Evolutionary conservation across 2,888 invertebrate genomes (phyloP), one percentile per base, ranked within the genome.

Genomic region (Xanthorhoe designata): DNA sequence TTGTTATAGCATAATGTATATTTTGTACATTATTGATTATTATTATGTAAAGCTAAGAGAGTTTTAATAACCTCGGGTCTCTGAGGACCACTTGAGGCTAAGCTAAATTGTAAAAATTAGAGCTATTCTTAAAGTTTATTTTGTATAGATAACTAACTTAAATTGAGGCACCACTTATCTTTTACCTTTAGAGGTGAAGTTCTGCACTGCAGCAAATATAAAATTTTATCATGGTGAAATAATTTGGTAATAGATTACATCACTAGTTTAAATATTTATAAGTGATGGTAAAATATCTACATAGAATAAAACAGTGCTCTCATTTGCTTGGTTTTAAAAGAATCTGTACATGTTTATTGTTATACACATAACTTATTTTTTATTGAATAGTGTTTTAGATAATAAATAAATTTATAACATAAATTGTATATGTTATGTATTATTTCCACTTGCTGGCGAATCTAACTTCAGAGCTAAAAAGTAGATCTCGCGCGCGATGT

Each of bases 1-100:
- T 91, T 91, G 89, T 91, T 91, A 87, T 80, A 85, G 80, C 71
- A 75, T 88, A 88, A 89, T 92, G 91, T 90, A 91, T 90, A 90
- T 91, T 60, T 90, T 92, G 91, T 92, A 91, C 89, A 90, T 91
- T 91, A 89, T 87, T 85, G 81, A 85, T 84, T 87, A 85, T 85
- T 86, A 83, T 79, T 83, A 47, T 47, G 47, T 47, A 87, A 88
- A 89, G 86, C 86, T 88, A 82, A 81, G 74, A 84, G 83, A 84
- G 80, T 83, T 87, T 87, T 83, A 84, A 83, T 82, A 80, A 82
- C 78, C 79, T 79, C 74, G 76, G 71, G 75, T 76, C 81, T 80
- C 74, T 66, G 72, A 71, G 75, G 80, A 79, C 76, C 78, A 69
- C 73, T 75, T 78, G 83, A 85, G 87, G 85, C 84, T 84, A 83